Conservation (phyloP, 1,140 invertebrate genomes). For the Brachionus asplanchnoidis region DNA sequence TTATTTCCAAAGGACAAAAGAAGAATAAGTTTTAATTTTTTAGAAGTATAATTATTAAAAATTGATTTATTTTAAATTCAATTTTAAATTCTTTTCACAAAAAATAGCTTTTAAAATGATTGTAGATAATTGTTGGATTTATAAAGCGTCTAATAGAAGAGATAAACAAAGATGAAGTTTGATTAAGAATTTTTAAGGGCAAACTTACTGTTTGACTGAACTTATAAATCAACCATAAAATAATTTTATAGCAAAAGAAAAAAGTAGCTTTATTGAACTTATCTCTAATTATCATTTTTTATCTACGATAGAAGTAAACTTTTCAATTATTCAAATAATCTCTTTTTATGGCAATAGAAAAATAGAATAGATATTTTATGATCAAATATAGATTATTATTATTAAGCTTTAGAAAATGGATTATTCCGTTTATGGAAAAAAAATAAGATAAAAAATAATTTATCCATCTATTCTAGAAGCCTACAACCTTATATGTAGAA, state of each 20-base stretch:
- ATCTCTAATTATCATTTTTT: neutral
- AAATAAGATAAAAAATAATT: neutral
- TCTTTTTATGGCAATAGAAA: conserved; percentile 48
- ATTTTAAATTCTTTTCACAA: no score
- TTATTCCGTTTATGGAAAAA: neutral
- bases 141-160: no score
- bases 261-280: neutral
- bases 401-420: neutral
- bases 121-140: no score
- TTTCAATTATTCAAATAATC: neutral
- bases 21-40: no score
- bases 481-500: conserved; percentile 40
- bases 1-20: no score
- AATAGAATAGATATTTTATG: conserved; percentile 44
- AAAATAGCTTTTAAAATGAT: no score
- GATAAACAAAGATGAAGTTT: no score
- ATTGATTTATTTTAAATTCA: no score
- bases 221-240: neutral
- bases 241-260: neutral
- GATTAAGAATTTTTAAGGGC: no score
- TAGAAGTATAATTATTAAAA: no score
- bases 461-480: neutral
- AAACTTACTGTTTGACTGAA: neutral
- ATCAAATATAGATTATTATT: neutral
- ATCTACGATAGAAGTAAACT: neutral